phyloP scores from a whole-genome alignment of 2,888 invertebrate species.

The Aspidapion aeneum region DNA sequence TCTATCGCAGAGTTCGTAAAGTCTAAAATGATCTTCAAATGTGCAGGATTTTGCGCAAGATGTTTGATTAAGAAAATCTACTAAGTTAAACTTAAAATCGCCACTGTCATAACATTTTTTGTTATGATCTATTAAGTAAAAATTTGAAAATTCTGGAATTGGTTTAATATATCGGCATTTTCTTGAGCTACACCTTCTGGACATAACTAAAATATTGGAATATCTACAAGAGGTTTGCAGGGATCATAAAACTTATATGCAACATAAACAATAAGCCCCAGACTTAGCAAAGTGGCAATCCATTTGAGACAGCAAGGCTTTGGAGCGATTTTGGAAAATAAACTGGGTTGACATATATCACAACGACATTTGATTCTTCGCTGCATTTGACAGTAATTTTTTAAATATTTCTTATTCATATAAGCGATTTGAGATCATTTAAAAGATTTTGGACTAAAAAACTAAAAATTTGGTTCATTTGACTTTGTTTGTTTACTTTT shows the following conservation, averaged over 20 bases:
- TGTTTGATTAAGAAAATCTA: neutral
- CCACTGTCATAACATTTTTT: neutral
- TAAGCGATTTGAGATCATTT: too few relatives aligned
- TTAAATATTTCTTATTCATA: too few relatives aligned
- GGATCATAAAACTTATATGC: constrained; percentile 19
- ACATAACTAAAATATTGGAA: constrained; percentile 19
- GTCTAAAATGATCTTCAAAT: neutral
- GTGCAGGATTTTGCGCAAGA: neutral
- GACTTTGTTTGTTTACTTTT: neutral
- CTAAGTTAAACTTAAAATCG: neutral
- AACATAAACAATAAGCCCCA: constrained; percentile 22
- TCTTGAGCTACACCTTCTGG: neutral
- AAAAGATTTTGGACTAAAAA: neutral
- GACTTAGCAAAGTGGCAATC: constrained; percentile 19
- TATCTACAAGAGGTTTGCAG: constrained; percentile 27
- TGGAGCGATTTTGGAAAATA: constrained; percentile 19
- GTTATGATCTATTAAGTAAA: neutral
- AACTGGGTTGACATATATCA: constrained; percentile 20
- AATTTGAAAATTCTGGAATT: neutral
- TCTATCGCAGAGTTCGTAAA: neutral
- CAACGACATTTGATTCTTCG: constrained; percentile 24
- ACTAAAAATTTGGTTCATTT: neutral
- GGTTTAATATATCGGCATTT: neutral
- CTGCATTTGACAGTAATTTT: constrained; percentile 16
- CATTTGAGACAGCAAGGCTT: constrained; percentile 27